Conservation (phyloP, 2,797 vertebrate species). For the Cottoperca gobio region DNA sequence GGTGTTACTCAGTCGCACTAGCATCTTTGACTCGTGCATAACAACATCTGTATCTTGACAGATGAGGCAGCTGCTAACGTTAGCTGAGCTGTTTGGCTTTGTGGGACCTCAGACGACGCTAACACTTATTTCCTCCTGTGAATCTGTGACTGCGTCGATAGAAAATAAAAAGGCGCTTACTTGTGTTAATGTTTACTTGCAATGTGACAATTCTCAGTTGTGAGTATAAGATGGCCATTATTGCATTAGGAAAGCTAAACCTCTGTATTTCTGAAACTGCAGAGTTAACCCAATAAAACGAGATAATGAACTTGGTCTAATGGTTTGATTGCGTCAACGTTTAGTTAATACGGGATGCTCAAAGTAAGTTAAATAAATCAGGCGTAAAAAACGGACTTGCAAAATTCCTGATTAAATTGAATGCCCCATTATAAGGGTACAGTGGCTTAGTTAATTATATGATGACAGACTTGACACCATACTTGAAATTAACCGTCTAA, state of each 20-base stretch:
- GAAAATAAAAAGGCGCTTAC: background rate
- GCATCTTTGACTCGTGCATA: slow-evolving; percentile 55
- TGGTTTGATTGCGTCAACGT: background rate
- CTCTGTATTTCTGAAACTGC: background rate
- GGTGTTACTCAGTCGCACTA: slow-evolving; percentile 5
- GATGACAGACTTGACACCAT: background rate
- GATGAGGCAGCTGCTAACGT: slow-evolving; percentile 70
- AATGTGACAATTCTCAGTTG: too few species aligned
- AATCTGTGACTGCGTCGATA: background rate
- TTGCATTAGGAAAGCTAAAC: background rate
- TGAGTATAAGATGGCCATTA: background rate
- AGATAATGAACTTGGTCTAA: background rate
- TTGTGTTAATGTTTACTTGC: background rate
- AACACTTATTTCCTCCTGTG: background rate
- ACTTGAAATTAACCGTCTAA: background rate
- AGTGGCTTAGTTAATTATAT: background rate
- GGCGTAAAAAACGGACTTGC: background rate
- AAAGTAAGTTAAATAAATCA: background rate
- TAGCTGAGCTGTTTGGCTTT: slow-evolving; percentile 54
- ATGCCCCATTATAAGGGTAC: background rate
- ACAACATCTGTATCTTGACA: slow-evolving; percentile 75
- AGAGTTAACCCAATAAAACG: background rate
- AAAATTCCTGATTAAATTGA: background rate
- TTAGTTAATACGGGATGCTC: background rate
- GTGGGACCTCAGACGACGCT: background rate